Conservation (phyloP, 2,797 vertebrate species). For the Enteromius thamalakanensis region DNA sequence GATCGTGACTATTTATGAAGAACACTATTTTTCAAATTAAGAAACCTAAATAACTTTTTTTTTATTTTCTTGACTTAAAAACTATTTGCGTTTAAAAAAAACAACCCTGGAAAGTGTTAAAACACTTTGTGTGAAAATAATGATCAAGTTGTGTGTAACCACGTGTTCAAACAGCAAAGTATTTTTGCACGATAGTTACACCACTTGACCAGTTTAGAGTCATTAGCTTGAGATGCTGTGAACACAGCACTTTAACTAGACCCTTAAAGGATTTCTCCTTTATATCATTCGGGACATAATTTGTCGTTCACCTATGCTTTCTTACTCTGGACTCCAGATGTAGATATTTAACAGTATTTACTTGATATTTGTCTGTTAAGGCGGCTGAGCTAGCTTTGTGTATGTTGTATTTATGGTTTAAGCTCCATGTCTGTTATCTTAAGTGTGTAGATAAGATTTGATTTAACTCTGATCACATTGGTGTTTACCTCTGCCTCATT, state of each 20-base stretch:
- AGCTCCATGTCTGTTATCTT: not conserved
- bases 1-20: not conserved
- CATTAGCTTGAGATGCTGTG: too few relatives aligned
- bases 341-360: not conserved
- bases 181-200: not conserved
- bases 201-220: slow-evolving; percentile 7
- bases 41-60: not conserved
- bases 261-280: not conserved
- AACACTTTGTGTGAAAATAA: not conserved
- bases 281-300: not conserved
- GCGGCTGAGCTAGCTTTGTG: not conserved
- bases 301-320: not conserved
- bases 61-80: not conserved
- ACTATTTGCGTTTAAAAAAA: not conserved
- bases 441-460: not conserved
- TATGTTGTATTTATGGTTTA: not conserved
- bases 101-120: not conserved
- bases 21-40: not conserved
- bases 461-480: slow-evolving; percentile 44
- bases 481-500: slow-evolving; percentile 69
- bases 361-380: not conserved
- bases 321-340: slow-evolving; percentile 12
- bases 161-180: not conserved
- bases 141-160: not conserved
- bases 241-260: not conserved